phyloP scores from a whole-genome alignment of 1,140 invertebrate species.

The Pseudomyrmex cubaensis region DNA sequence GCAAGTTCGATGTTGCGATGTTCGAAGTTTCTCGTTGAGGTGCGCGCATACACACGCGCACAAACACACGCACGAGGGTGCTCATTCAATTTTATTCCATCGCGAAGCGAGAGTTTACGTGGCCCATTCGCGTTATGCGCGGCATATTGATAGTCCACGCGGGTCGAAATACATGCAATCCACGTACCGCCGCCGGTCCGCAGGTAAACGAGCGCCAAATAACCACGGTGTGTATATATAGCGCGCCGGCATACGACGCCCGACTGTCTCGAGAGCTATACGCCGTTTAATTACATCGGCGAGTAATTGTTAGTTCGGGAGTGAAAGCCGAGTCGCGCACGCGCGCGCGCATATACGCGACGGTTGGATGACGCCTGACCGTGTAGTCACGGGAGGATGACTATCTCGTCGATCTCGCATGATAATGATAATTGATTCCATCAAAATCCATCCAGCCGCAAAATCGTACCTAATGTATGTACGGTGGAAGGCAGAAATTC shows the following conservation, averaged over 20 bases:
- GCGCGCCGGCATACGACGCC: background rate
- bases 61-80: background rate
- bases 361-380: constrained; percentile 8
- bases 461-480: constrained; percentile 23
- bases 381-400: constrained; percentile 18
- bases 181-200: constrained; percentile 46
- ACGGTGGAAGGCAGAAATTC: too few relatives aligned
- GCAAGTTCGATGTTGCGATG: background rate
- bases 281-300: constrained; percentile 59
- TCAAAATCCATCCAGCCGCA: constrained; percentile 17
- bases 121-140: constrained; percentile 64
- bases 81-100: constrained; percentile 74
- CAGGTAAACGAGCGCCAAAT: constrained; percentile 39
- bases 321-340: constrained; percentile 37
- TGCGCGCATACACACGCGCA: too few relatives aligned
- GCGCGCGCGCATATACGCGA: background rate
- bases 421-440: constrained; percentile 56
- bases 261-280: constrained; percentile 51
- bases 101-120: constrained; percentile 64
- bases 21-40: background rate
- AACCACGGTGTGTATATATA: background rate
- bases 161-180: constrained; percentile 52
- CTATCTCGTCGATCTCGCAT: constrained; percentile 54
- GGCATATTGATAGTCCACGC: constrained; percentile 72
- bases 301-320: constrained; percentile 53